Evolutionary conservation across 2,797 vertebrate species (phyloP).

Genomic region (Microtus obscurus): DNA sequence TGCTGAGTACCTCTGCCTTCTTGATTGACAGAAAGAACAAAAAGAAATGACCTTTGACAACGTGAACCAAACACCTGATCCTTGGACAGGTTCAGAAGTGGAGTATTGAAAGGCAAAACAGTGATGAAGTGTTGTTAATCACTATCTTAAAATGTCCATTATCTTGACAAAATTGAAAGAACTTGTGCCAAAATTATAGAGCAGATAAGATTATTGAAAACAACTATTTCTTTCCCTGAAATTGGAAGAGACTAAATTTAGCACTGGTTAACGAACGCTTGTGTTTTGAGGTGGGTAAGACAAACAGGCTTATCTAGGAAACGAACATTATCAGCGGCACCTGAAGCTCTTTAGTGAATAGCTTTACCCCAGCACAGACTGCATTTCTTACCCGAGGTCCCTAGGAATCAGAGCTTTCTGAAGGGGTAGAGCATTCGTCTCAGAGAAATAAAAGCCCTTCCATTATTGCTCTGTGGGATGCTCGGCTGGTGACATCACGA

Average conservation of each 20-base stretch:
- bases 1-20: not conserved
- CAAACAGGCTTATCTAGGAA: not conserved
- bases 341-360: slow-evolving; percentile 6
- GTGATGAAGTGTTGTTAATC: not conserved
- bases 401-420: not conserved
- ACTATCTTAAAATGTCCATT: not conserved
- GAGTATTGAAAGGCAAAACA: not conserved
- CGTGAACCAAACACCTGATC: not conserved
- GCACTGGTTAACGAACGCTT: not conserved
- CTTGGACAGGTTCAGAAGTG: not conserved
- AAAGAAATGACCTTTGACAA: not conserved
- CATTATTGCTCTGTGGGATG: not conserved
- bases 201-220: not conserved
- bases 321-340: not conserved
- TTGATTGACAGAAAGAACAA: not conserved
- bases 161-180: slow-evolving; percentile 55
- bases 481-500: rapidly evolving
- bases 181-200: not conserved
- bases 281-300: not conserved
- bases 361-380: not conserved
- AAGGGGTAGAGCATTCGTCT: not conserved
- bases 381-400: not conserved
- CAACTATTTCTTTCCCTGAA: slow-evolving; percentile 45
- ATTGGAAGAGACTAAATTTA: slow-evolving; percentile 18
- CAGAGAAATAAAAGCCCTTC: not conserved